Evolutionary conservation across 2,888 invertebrate genomes (phyloP).

Genomic region (Drosophila borborema): DNA sequence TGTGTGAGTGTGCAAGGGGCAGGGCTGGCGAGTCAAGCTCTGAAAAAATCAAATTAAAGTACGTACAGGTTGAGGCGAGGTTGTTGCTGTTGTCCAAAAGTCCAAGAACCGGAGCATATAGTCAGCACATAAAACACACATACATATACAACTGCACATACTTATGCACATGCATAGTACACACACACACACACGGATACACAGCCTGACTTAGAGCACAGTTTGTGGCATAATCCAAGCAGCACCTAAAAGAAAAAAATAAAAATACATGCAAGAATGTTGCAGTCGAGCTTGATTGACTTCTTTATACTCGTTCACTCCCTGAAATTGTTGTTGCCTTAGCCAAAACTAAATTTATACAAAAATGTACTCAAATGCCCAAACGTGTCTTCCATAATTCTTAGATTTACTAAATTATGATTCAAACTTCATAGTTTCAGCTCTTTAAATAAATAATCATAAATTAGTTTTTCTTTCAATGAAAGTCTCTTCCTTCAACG

Average conservation of each 20-base stretch:
- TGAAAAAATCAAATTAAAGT: conserved; percentile 74
- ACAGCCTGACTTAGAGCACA: conserved; percentile 23
- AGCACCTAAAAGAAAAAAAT: conserved; percentile 36
- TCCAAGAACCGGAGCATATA: conserved; percentile 75
- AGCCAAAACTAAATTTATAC: background rate
- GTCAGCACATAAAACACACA: conserved; percentile 62
- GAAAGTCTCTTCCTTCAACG: background rate
- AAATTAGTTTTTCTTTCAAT: no score
- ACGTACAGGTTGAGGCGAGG: conserved; percentile 65
- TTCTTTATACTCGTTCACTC: background rate
- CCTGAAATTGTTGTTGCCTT: no score
- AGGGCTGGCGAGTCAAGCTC: conserved; percentile 55
- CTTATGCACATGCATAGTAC: conserved; percentile 10
- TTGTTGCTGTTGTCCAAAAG: conserved; percentile 35
- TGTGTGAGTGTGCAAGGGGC: conserved; percentile 27
- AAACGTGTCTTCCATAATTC: no score
- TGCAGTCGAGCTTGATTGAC: background rate
- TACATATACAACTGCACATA: conserved; percentile 24
- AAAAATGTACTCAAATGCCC: background rate
- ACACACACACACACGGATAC: conserved; percentile 10
- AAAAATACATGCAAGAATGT: background rate
- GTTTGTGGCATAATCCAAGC: conserved; percentile 63
- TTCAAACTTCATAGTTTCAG: no score
- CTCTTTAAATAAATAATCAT: no score
- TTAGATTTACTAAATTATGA: no score